Evolutionary conservation across 2,113 vertebrate genomes (phyloP), one percentile per base, ranked within the genome.

Genomic region (Arvicanthis niloticus): DNA sequence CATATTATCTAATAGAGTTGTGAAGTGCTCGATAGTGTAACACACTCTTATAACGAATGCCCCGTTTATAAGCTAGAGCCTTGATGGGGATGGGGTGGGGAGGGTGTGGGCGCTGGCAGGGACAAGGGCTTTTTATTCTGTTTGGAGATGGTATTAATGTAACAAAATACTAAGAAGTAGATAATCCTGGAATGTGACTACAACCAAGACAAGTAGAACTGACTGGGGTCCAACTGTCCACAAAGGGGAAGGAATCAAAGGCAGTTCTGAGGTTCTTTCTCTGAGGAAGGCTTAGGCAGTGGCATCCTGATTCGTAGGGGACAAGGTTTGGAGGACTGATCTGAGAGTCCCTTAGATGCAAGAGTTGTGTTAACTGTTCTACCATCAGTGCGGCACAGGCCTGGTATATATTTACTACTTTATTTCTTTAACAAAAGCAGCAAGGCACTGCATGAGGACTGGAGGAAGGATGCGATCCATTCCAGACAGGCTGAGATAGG

Each of bases 331-430:
- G 76, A 13, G 70, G 26, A 72, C 2, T 29, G 34, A n/a, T 68
- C 13, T 29, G 65, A 72, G 53, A 56, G 3, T 48, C 90, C 15
- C 13, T 34, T 8, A 40, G 76, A 80, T 26, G 7, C 26, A 48
- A 21, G 29, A 45, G 37, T 6, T 84, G 34, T 11, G 45, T n/a
- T 72, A 42, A 31, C 24, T 67, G 31, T 68, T 76, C 19, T 51
- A 3, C 76, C 42, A 15, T 48, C 15, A n/a, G 0, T 5, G 0
- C 0, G n/a, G 51, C 42, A 16, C 22, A 53, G 17, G 5, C 3
- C 5, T 45, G 67, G 21, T 7, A 3, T 53, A 5, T 26, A 5
- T 19, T 72, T 58, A 42, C 12, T 26, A 16, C 3, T 4, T 53
- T 31, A 15, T n/a, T 94, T 72, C 40, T 82, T 88, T 53, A 53